Conservation (phyloP, 2,797 vertebrate genomes). For the Lacerta viridis region DNA sequence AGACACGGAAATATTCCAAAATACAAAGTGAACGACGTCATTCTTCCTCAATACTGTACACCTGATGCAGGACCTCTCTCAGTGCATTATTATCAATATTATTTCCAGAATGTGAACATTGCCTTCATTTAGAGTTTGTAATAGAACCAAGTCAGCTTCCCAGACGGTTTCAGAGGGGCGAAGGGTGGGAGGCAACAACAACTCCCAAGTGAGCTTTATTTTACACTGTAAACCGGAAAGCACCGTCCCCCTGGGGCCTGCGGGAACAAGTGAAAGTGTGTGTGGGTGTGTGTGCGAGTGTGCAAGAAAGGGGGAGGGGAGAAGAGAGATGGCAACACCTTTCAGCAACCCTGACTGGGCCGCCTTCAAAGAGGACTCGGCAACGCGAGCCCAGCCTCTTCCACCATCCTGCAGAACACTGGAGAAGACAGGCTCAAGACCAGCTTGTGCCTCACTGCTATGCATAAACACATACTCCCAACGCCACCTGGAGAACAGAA, state of each 20-base stretch:
- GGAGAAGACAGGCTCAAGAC: conserved; percentile 81
- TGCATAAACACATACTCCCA: conserved; percentile 63
- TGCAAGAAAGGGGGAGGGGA: too few species aligned
- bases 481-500: background rate
- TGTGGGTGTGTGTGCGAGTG: conserved; percentile 46
- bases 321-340: background rate
- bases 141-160: conserved; percentile 88
- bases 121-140: conserved; percentile 93
- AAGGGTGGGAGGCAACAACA: conserved; percentile 9
- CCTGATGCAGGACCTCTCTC: conserved; percentile 87
- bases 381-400: background rate
- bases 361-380: too few species aligned
- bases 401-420: conserved; percentile 72
- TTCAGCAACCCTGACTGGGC: background rate
- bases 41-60: conserved; percentile 97
- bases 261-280: background rate
- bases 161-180: conserved; percentile 80
- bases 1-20: conserved; percentile 86
- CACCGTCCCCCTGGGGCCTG: conserved; percentile 66
- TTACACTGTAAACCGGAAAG: conserved; percentile 89
- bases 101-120: conserved; percentile 88
- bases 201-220: conserved; percentile 78
- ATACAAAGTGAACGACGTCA: conserved; percentile 89
- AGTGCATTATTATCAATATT: conserved; percentile 85
- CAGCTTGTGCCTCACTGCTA: conserved; percentile 79